These are phyloP conservation scores for Aphrocallistes beatrix DNA, from an alignment of 37 sponge, comb jelly and placozoan genomes.

Conservation along the genomic window DNA sequence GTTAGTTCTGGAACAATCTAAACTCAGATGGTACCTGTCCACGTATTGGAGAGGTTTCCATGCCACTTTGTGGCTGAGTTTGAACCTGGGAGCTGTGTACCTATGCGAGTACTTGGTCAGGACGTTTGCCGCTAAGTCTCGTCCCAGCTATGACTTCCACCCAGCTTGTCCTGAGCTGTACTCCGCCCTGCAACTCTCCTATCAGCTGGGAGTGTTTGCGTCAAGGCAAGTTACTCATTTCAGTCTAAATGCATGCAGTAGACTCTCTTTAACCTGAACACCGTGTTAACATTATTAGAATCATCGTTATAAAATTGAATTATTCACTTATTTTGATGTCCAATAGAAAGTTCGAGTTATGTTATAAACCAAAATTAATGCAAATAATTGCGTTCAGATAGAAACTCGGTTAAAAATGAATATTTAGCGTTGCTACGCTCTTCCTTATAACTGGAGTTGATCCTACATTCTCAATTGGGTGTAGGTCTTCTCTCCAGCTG, in stretches of 20 bases:
- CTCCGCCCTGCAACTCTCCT: slow-evolving; percentile 34
- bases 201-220: slow-evolving; percentile 16
- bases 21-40: background rate
- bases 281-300: too few species aligned
- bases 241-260: too few species aligned
- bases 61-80: slow-evolving; percentile 21
- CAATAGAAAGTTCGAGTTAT: too few species aligned
- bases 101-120: slow-evolving; percentile 23
- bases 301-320: too few species aligned
- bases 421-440: too few species aligned
- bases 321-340: too few species aligned
- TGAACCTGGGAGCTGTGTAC: slow-evolving; percentile 26
- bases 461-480: slow-evolving; percentile 28
- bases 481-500: slow-evolving; percentile 24
- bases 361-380: too few species aligned
- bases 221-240: too few species aligned
- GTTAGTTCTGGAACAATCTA: background rate
- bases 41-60: slow-evolving; percentile 8
- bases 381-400: too few species aligned
- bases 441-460: background rate
- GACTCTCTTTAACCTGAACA: too few species aligned
- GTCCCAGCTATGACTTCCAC: slow-evolving; percentile 9
- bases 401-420: too few species aligned
- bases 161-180: slow-evolving; percentile 37
- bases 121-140: slow-evolving; percentile 20